Evolutionary conservation across 2,113 vertebrate species (phyloP).

Genomic region (Podiceps cristatus): DNA sequence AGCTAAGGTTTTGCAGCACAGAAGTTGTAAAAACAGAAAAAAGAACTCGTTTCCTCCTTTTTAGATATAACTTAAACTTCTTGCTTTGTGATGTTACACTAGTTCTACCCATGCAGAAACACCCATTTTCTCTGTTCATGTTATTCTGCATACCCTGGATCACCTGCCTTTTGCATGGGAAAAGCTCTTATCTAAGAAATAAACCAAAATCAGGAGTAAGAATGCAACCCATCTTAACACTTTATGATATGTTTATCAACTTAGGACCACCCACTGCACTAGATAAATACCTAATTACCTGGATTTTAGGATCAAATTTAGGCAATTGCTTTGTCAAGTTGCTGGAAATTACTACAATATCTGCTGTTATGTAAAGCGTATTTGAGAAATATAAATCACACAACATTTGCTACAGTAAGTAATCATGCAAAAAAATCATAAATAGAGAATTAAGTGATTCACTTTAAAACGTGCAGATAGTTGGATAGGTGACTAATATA

Average conservation of each 20-base stretch:
- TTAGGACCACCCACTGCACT: not conserved
- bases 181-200: not conserved
- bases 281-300: not conserved
- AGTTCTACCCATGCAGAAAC: not conserved
- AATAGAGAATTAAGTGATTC: not conserved
- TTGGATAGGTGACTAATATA: not conserved
- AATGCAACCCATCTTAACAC: not conserved
- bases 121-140: not conserved
- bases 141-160: not conserved
- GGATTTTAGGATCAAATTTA: not conserved
- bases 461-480: conserved; percentile 34
- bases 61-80: not conserved
- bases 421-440: conserved; percentile 43
- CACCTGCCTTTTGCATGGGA: not conserved
- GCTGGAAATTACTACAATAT: not conserved
- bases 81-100: not conserved
- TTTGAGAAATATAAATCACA: not conserved
- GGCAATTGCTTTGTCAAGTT: not conserved
- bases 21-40: not conserved
- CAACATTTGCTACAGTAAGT: not conserved
- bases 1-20: not conserved
- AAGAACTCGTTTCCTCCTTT: not conserved
- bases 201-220: not conserved
- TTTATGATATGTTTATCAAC: not conserved
- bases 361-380: not conserved